phyloP scores from a whole-genome alignment of 2,888 invertebrate species.

The Parasteatoda lunata region DNA sequence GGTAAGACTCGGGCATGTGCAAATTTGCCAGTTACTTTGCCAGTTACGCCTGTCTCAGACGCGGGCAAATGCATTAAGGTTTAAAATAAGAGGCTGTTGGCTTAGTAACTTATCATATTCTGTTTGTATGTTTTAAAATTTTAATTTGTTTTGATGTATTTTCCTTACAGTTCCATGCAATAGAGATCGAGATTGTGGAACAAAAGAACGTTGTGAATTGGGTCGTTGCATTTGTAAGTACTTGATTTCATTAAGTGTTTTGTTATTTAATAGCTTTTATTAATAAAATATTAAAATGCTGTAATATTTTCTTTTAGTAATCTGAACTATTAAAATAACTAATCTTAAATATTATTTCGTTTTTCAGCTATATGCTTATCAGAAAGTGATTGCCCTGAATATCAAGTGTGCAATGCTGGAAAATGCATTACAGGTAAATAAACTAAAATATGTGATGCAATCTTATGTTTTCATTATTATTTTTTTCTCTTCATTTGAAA shows the following conservation, averaged over 20 bases:
- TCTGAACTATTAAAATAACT: background rate
- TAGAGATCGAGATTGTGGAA: conserved; percentile 84
- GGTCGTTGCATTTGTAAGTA: conserved; percentile 86
- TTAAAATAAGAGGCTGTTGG: too few species aligned
- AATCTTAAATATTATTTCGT: background rate
- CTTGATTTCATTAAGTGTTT: background rate
- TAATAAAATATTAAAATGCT: background rate
- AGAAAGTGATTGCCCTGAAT: conserved; percentile 71
- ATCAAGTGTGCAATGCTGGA: conserved; percentile 78
- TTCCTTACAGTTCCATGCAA: conserved; percentile 80
- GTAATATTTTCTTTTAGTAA: background rate
- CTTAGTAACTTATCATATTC: too few species aligned
- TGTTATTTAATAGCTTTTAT: background rate
- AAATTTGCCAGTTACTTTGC: too few species aligned
- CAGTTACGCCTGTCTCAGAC: too few species aligned
- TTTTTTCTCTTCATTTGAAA: background rate
- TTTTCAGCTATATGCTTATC: conserved; percentile 66
- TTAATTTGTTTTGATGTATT: background rate
- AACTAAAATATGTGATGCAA: background rate
- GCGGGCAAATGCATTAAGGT: too few species aligned
- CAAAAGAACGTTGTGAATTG: conserved; percentile 84
- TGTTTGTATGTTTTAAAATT: too few species aligned
- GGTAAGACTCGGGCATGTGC: too few species aligned
- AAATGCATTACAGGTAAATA: conserved; percentile 77
- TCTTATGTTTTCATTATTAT: background rate